Base-by-base conservation (phyloP, 2,113 vertebrate genomes). In the Elachura formosa region DNA sequence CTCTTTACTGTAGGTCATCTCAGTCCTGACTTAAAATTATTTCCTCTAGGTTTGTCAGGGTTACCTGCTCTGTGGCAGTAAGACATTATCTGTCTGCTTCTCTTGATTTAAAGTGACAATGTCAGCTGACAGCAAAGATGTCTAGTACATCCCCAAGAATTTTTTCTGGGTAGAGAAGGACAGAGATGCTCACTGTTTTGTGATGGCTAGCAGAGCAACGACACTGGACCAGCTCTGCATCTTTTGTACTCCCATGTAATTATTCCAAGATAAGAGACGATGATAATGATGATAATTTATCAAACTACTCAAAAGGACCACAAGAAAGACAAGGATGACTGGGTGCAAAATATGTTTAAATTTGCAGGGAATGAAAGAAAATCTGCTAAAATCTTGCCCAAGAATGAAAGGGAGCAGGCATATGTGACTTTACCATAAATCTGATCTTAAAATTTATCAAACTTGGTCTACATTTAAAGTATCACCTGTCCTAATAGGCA, bases 161-260 rank as follows among this genome's bases (percentile, higher is more conserved):
- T 64, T 64, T 63, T 68, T 40, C 45, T 52, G n/a, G 1, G 20
- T 43, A 46, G 46, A 87, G 28, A 78, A 68, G 25, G 31, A 7
- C 24, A 28, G 2, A 4, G 17, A 23, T 68, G 18, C 17, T 34
- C 22, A 10, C 4, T 29, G 21, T 25, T 73, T 85, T 48, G 6
- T 56, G 51, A 41, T 33, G 23, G 24, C 5, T 6, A 4, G 12
- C 5, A 71, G 10, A 66, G 36, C 1, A 1, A 11, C 2, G 5
- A 54, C 11, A 51, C 34, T 59, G 75, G 67, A 41, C 17, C 19
- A 67, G 8, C 12, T 63, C 31, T 79, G 3, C 16, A 21, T 31
- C 13, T 56, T 85, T 76, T 24, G 5, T 73, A 31, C 14, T 56
- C 13, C 28, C 5, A 6, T 23, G 4, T 48, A 73, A 83, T 21